Percentiles rank a stretch among this genome's conserved stretches.
Evolutionary conservation across 1,140 invertebrate genomes (phyloP).

Genomic region (Thalassaphorura encarpata): DNA sequence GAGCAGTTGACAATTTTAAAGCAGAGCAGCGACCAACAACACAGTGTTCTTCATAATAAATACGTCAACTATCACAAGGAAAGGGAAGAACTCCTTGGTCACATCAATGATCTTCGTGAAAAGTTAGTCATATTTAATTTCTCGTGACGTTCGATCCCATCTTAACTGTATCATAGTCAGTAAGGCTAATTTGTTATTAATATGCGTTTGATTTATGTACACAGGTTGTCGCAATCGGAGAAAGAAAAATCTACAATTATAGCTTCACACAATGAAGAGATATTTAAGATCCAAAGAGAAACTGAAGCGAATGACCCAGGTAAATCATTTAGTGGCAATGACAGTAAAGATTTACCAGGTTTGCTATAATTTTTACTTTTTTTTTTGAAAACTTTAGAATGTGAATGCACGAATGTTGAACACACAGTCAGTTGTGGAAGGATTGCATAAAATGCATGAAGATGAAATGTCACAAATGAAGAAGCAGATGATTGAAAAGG

Average conservation of each 20-base stretch:
- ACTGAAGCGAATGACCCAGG: neutral
- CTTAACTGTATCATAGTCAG: too few relatives aligned
- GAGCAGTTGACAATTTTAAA: neutral
- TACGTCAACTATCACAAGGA: neutral
- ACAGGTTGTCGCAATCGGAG: too few relatives aligned
- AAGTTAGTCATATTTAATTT: neutral
- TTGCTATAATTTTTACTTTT: neutral
- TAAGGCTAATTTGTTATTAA: too few relatives aligned
- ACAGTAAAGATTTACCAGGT: neutral
- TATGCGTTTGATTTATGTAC: too few relatives aligned
- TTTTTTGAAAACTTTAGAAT: too few relatives aligned
- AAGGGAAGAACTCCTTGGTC: neutral
- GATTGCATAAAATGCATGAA: neutral
- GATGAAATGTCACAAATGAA: neutral
- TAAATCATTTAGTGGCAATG: neutral
- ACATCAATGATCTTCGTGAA: neutral
- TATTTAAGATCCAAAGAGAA: neutral
- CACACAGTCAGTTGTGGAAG: neutral
- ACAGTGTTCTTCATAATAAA: too few relatives aligned
- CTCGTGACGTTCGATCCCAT: neutral
- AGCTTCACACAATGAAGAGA: neutral
- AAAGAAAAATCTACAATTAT: neutral
- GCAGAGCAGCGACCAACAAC: neutral
- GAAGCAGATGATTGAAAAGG: neutral
- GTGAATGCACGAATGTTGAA: neutral